Conservation (phyloP, 2,888 invertebrate genomes). For the Plagodis dolabraria region DNA sequence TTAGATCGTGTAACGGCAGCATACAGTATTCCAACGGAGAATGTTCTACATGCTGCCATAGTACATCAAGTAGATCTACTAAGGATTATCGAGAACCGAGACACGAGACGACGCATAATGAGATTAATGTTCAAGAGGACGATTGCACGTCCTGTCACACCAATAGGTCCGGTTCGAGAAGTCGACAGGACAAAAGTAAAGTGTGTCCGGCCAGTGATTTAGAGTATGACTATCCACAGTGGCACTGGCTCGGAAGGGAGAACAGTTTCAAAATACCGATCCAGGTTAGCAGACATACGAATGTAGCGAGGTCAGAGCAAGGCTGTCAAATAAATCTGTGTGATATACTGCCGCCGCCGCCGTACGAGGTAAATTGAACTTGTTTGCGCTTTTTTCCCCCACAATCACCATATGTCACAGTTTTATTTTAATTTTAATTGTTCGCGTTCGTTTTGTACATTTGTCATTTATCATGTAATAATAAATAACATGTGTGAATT, state of each 20-base stretch:
- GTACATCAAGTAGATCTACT: constrained; percentile 79
- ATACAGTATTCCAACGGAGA: constrained; percentile 80
- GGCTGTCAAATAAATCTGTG: constrained; percentile 86
- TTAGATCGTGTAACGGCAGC: constrained; percentile 80
- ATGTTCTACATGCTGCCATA: constrained; percentile 80
- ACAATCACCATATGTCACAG: constrained; percentile 46
- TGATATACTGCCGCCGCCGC: constrained; percentile 87
- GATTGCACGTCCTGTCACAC: constrained; percentile 79
- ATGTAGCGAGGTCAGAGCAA: constrained; percentile 78
- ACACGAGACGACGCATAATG: constrained; percentile 71
- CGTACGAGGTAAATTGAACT: constrained; percentile 84
- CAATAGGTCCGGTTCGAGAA: constrained; percentile 77
- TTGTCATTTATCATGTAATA: too few relatives aligned
- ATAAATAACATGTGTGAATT: too few relatives aligned
- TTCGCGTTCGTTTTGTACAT: too few relatives aligned
- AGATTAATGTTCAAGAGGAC: constrained; percentile 74
- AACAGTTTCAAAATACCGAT: constrained; percentile 84
- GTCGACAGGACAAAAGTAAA: constrained; percentile 81
- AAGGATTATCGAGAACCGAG: constrained; percentile 78
- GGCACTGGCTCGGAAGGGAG: constrained; percentile 81
- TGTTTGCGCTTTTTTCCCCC: constrained; percentile 57
- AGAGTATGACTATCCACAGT: constrained; percentile 82
- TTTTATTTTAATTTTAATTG: too few relatives aligned
- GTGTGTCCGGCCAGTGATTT: constrained; percentile 79
- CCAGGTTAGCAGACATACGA: constrained; percentile 77